Evolutionary conservation across 2,888 invertebrate genomes (phyloP).

Genomic region (Drosophila niveifrons): DNA sequence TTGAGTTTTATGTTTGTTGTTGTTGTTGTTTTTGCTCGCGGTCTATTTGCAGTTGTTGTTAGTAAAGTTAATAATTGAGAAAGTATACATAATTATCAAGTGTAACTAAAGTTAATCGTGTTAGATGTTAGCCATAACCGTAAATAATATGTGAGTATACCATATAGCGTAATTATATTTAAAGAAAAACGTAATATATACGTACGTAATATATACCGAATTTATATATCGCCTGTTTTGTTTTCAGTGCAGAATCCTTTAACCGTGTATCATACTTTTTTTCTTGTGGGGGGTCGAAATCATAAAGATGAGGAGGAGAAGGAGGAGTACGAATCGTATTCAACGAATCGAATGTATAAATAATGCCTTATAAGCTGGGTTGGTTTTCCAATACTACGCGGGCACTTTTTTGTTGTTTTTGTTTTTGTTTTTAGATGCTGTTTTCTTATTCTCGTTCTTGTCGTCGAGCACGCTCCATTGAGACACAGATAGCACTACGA

Average conservation of each 20-base stretch:
- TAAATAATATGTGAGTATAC: constrained; percentile 43
- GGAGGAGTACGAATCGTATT: background rate
- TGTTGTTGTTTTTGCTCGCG: constrained; percentile 35
- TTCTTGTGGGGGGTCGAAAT: background rate
- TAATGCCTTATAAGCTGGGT: constrained; percentile 4
- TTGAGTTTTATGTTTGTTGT: constrained; percentile 8
- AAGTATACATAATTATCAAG: background rate
- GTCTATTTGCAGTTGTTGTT: constrained; percentile 57
- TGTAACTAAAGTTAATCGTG: constrained; percentile 46
- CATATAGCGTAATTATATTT: constrained; percentile 23
- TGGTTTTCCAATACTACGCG: constrained; percentile 6
- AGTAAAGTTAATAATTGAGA: constrained; percentile 32
- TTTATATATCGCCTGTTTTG: constrained; percentile 1
- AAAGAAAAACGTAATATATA: constrained; percentile 11
- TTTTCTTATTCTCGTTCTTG: constrained; percentile 3
- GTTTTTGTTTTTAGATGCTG: constrained; percentile 64
- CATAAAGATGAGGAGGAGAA: background rate
- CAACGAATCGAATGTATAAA: constrained; percentile 8
- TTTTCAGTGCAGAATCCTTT: constrained; percentile 2
- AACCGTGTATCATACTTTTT: constrained; percentile 1
- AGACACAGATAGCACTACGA: constrained; percentile 80
- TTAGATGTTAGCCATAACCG: constrained; percentile 49
- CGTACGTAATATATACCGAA: constrained; percentile 7
- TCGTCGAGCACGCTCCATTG: constrained; percentile 60
- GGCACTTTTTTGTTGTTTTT: constrained; percentile 10